Evolutionary conservation across 2,797 vertebrate genomes (phyloP), one percentile per base, ranked within the genome.

Genomic region (Sylvilagus floridanus): DNA sequence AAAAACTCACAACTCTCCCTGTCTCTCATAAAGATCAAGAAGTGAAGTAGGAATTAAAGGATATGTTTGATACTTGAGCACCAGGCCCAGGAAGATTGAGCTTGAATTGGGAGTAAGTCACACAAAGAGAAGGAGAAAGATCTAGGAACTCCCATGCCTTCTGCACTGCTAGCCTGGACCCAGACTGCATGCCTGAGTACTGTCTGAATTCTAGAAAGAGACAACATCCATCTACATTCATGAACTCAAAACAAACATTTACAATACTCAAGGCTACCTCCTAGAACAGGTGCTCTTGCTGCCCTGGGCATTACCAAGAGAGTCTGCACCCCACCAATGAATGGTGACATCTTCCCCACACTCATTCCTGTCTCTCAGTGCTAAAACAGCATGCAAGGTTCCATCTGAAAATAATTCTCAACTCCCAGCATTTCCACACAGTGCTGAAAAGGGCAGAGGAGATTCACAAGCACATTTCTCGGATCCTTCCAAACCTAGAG

Each of bases 221-320:
- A 22, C 24, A 66, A 11, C 57, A 50, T 12, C 12, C 22, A 11
- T 0, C 7, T 57, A 19, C 57, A 28, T 22, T 62, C n/a, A 62
- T 85, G 24, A 96, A 63, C 62, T 50, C 12, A 50, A 81, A 95
- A 79, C 13, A 54, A 62, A 28, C 32, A 84, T 82, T 28, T 89
- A 57, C 42, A 89, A 84, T 73, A 69, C 21, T 35, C 54, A 91
- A 57, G 22, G 52, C 28, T 65, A 30, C 50, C 32, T 84, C 52
- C 21, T 52, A 91, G 65, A 95, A 88, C 35, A 88, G 54, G 87
- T 68, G 52, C 28, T 91, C 60, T 57, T 66, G 26, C 28, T 13
- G n/a, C n/a, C 10, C 6, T 10, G 10, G 9, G 3, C 10, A 42
- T 32, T 85, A 77, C 79, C 62, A 85, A 93, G 66, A 72, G 42